Conservation (phyloP, 2,888 invertebrate species). For the Neoscelio sp. region DNA sequence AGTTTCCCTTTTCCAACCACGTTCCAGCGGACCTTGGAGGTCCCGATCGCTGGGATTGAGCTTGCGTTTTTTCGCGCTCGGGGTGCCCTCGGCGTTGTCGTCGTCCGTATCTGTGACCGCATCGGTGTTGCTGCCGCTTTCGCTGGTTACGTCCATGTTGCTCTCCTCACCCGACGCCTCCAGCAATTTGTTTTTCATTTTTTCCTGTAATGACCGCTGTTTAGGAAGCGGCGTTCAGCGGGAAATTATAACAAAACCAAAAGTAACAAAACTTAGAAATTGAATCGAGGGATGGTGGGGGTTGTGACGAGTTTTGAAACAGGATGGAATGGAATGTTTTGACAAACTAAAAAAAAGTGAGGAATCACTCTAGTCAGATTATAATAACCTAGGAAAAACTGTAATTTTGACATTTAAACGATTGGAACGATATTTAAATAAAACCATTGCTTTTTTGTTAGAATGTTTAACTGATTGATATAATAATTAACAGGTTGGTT, state of each 20-base stretch:
- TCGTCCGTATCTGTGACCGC: slow-evolving; percentile 81
- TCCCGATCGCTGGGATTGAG: slow-evolving; percentile 81
- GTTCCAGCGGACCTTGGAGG: slow-evolving; percentile 80
- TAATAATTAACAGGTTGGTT: too few species aligned
- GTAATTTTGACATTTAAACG: too few species aligned
- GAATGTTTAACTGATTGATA: too few species aligned
- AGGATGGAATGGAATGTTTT: too few species aligned
- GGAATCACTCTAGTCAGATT: too few species aligned
- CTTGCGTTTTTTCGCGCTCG: slow-evolving; percentile 81
- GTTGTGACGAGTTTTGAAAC: too few species aligned
- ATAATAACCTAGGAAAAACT: too few species aligned
- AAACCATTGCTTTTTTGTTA: too few species aligned
- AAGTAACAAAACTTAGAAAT: slow-evolving; percentile 36
- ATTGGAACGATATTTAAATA: too few species aligned
- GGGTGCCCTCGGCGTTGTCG: slow-evolving; percentile 80
- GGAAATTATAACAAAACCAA: slow-evolving; percentile 76
- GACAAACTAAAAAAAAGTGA: too few species aligned
- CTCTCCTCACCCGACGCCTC: slow-evolving; percentile 82
- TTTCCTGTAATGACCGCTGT: slow-evolving; percentile 82
- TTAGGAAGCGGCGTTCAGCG: slow-evolving; percentile 75
- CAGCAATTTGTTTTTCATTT: slow-evolving; percentile 82
- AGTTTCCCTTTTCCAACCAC: slow-evolving; percentile 97
- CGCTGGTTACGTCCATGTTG: slow-evolving; percentile 82
- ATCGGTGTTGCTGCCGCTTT: slow-evolving; percentile 82
- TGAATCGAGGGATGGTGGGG: too few species aligned